A percentile compares a stretch with the other conserved stretches of the same genome.
Evolutionary conservation across 1,140 invertebrate species (phyloP).

Genomic region (Cardiocondyla obscurior): DNA sequence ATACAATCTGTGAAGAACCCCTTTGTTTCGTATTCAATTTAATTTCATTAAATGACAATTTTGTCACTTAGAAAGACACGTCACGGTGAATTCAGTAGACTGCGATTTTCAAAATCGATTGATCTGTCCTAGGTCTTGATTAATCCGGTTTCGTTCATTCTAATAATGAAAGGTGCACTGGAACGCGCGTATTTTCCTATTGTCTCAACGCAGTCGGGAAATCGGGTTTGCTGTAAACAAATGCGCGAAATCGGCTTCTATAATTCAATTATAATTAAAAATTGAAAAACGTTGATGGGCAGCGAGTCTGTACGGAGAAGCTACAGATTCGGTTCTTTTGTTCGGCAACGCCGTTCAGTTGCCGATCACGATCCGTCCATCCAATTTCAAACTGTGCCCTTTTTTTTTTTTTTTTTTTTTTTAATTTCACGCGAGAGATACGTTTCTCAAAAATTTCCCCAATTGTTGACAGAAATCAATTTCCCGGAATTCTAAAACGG

Average conservation of each 20-base stretch:
- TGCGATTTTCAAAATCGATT: conserved; percentile 1
- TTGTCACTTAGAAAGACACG: neutral
- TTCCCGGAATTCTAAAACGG: conserved; percentile 16
- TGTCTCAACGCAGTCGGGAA: conserved; percentile 58
- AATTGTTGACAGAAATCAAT: conserved; percentile 33
- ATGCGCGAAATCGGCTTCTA: conserved; percentile 56
- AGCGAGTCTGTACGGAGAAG: conserved; percentile 53
- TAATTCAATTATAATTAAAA: conserved; percentile 74
- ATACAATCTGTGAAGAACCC: neutral
- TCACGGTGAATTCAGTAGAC: neutral
- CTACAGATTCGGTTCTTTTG: conserved; percentile 51
- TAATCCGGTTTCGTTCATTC: conserved; percentile 63
- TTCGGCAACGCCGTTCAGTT: conserved; percentile 26
- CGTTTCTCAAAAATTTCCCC: conserved; percentile 46
- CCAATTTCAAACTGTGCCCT: conserved; percentile 48
- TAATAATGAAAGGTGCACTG: conserved; percentile 64
- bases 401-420: too few relatives aligned
- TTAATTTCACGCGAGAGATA: conserved; percentile 45
- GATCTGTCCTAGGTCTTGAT: conserved; percentile 31
- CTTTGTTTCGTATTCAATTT: neutral
- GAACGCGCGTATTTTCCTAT: conserved; percentile 59
- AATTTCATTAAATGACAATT: conserved; percentile 9
- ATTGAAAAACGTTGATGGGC: conserved; percentile 34
- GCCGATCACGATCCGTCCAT: conserved; percentile 36
- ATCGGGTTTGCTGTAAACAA: conserved; percentile 53